phyloP scores from a whole-genome alignment of 2,888 invertebrate species.

The Protula sp. region DNA sequence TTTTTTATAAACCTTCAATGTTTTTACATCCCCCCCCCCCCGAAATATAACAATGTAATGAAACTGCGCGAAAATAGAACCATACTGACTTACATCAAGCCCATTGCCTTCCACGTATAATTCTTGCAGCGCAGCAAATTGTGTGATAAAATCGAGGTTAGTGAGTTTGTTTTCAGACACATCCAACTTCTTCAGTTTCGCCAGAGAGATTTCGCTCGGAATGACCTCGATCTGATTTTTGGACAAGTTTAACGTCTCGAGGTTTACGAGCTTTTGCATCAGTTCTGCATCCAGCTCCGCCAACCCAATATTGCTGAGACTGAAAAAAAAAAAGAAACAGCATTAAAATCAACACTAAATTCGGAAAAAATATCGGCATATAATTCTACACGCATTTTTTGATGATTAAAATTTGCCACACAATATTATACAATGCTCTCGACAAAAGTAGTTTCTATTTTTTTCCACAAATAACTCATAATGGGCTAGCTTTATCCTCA shows the following conservation, averaged over 20 bases:
- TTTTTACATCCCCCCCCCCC: too few species aligned
- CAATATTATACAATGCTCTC: too few species aligned
- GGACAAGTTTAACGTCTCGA: conserved; percentile 8
- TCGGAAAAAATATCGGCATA: too few species aligned
- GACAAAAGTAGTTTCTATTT: too few species aligned
- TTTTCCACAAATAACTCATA: too few species aligned
- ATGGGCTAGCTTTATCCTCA: too few species aligned
- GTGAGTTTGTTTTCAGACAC: conserved; percentile 12
- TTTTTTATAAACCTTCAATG: too few species aligned
- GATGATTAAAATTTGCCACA: too few species aligned
- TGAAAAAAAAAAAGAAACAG: background rate
- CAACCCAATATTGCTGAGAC: background rate
- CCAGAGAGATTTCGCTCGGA: background rate
- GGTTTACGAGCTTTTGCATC: background rate
- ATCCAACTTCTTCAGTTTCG: conserved; percentile 3
- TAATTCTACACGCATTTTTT: too few species aligned
- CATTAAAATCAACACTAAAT: too few species aligned
- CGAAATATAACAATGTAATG: too few species aligned
- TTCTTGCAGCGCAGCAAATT: conserved; percentile 11
- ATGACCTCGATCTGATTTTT: conserved; percentile 6
- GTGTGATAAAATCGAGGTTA: conserved; percentile 7
- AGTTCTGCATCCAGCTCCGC: background rate
- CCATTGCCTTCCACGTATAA: conserved; percentile 11
- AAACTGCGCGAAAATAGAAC: too few species aligned
- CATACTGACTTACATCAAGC: conserved; percentile 13